A percentile compares a stretch with the other conserved stretches of the same genome.
These are phyloP conservation scores for Lerista edwardsae DNA, from an alignment of 2,797 vertebrate genomes.

Conservation along the genomic window DNA sequence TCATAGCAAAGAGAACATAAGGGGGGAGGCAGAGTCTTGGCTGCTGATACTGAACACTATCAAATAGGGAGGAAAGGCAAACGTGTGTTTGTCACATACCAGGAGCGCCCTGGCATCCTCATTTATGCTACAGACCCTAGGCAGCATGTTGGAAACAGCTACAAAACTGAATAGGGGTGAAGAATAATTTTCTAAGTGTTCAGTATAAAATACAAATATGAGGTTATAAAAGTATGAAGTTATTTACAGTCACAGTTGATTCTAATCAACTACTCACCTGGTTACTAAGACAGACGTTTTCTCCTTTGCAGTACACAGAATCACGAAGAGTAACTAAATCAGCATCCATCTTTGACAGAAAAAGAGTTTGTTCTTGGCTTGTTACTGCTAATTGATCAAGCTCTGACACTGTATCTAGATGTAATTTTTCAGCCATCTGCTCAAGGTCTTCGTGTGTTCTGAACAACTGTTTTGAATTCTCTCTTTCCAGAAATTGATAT, in stretches of 20 bases:
- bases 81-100: not conserved
- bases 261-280: conserved; percentile 77
- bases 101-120: not conserved
- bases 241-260: not conserved
- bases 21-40: not conserved
- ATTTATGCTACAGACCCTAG: not conserved
- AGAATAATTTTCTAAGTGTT: not conserved
- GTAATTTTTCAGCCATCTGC: conserved; percentile 78
- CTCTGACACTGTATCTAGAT: conserved; percentile 73
- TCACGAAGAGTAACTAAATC: conserved; percentile 80
- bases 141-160: not conserved
- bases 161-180: not conserved
- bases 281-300: conserved; percentile 83
- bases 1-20: not conserved
- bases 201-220: not conserved
- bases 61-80: not conserved
- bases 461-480: conserved; percentile 81
- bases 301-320: conserved; percentile 81
- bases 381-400: conserved; percentile 77
- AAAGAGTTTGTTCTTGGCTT: conserved; percentile 76
- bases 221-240: not conserved
- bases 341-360: conserved; percentile 73
- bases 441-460: conserved; percentile 85
- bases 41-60: not conserved
- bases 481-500: conserved; percentile 84